Base-by-base conservation (phyloP, 2,113 vertebrate genomes). In the Recurvirostra avosetta region DNA sequence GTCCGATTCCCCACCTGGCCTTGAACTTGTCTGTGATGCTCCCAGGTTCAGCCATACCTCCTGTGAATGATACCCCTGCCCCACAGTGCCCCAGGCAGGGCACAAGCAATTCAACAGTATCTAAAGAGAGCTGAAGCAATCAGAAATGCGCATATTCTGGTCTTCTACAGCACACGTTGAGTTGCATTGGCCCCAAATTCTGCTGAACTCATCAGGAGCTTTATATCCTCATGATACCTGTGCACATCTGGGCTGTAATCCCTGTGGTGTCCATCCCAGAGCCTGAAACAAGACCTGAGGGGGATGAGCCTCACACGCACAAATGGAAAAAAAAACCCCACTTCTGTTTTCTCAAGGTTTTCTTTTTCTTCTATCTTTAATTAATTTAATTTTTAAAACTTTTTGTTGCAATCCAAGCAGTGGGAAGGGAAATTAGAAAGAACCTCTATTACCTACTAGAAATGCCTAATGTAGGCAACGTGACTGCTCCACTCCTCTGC, bases 401-500 rank as follows among this genome's bases (percentile, higher is more conserved):
- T 61, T 12, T n/a, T 55, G 20, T 58, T 90, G 7, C 23, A 62
- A 14, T 56, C 22, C 30, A 52, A 30, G 29, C 10, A 53, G 6
- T 34, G 21, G 29, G 23, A 89, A 82, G 25, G 32, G 11, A 36
- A 67, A 21, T 1, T 36, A 12, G 56, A n/a, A 89, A 32, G 38
- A 52, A 8, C n/a, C 32, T 68, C n/a, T 82, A 1, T 20, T 56
- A 43, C 32, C 32, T 63, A 16, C 32, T 47, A 29, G 41, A 71
- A 59, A 66, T 67, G 19, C 56, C 29, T 72, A 5, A 1, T 22
- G 13, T 3, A 17, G 29, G 53, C 13, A 38, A 8, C 3, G 32
- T 4, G 21, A 62, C 19, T 38, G 13, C 29, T 74, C 12, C 1
- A 0, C n/a, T 63, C 32, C 68, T 22, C n/a, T 30, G 20, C 0